These are phyloP conservation scores for Lampris incognitus DNA, from an alignment of 2,113 vertebrate species.

Conservation along the genomic window DNA sequence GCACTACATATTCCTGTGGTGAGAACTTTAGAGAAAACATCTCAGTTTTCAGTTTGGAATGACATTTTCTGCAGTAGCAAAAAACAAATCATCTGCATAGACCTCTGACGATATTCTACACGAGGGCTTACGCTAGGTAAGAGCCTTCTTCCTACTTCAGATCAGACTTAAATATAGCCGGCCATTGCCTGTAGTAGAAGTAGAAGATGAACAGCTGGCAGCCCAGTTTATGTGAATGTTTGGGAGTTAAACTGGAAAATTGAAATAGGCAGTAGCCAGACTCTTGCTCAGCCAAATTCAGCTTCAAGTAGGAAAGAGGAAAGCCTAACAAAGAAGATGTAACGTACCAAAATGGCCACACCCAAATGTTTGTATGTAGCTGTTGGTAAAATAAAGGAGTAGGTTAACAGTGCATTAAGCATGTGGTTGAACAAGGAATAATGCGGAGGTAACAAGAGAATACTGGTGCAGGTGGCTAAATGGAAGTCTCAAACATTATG, in stretches of 20 bases:
- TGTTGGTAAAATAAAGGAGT: slow-evolving; percentile 5
- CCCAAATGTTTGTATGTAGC: slow-evolving; percentile 1
- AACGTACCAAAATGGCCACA: slow-evolving; percentile 24
- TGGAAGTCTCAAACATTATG: slow-evolving; percentile 39
- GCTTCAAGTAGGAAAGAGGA: no score
- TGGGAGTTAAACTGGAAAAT: background rate
- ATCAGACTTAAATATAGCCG: slow-evolving; percentile 39
- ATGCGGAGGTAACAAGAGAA: slow-evolving; percentile 35
- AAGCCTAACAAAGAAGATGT: slow-evolving; percentile 23
- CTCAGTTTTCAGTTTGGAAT: slow-evolving; percentile 72
- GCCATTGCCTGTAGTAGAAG: slow-evolving; percentile 34
- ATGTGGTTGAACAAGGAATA: slow-evolving; percentile 15
- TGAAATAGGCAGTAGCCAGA: background rate
- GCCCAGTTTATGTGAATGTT: slow-evolving; percentile 30
- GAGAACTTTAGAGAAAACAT: slow-evolving; percentile 8
- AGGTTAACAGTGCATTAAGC: slow-evolving; percentile 21
- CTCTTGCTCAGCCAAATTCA: no score
- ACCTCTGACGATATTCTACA: slow-evolving; percentile 58
- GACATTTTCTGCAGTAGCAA: slow-evolving; percentile 69
- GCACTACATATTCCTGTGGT: slow-evolving; percentile 11
- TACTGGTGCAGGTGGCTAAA: slow-evolving; percentile 26
- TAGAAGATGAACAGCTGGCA: slow-evolving; percentile 57
- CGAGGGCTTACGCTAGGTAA: slow-evolving; percentile 51
- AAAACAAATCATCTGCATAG: slow-evolving; percentile 64
- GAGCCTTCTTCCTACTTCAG: slow-evolving; percentile 68